Evolutionary conservation across 2,797 vertebrate genomes (phyloP).

Genomic region (Halcyon smyrnensis): DNA sequence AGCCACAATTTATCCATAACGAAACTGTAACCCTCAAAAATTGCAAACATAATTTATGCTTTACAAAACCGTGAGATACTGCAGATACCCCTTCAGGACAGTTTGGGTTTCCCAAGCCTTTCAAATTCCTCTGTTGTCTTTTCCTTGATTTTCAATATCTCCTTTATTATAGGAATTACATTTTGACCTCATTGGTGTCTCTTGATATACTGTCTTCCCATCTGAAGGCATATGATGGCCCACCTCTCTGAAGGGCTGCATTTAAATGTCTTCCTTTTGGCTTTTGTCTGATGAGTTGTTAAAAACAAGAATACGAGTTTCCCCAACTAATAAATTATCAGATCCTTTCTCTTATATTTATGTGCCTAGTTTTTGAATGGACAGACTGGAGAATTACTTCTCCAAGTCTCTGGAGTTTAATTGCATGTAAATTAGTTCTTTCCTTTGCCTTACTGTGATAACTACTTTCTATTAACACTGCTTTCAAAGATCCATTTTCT

Average conservation of each 20-base stretch:
- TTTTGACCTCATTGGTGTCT: neutral
- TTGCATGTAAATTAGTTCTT: constrained; percentile 8
- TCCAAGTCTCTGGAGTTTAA: neutral
- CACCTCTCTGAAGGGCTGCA: neutral
- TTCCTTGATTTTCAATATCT: neutral
- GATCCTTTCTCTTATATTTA: neutral
- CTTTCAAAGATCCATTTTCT: constrained; percentile 38
- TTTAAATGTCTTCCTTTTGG: neutral
- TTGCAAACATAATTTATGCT: neutral
- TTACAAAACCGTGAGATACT: neutral
- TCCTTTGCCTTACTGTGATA: neutral
- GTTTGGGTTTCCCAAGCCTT: neutral
- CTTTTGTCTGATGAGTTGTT: neutral
- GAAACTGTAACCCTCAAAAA: neutral
- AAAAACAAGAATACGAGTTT: neutral
- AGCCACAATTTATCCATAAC: neutral
- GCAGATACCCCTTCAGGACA: neutral
- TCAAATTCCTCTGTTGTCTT: neutral
- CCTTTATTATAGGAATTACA: neutral
- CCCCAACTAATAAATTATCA: neutral
- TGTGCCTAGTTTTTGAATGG: neutral
- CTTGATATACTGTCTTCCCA: neutral
- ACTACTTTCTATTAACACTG: neutral
- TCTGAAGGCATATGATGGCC: neutral
- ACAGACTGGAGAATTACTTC: neutral